Evolutionary conservation across 2,797 vertebrate species (phyloP).

Genomic region (Prunella strophiata): DNA sequence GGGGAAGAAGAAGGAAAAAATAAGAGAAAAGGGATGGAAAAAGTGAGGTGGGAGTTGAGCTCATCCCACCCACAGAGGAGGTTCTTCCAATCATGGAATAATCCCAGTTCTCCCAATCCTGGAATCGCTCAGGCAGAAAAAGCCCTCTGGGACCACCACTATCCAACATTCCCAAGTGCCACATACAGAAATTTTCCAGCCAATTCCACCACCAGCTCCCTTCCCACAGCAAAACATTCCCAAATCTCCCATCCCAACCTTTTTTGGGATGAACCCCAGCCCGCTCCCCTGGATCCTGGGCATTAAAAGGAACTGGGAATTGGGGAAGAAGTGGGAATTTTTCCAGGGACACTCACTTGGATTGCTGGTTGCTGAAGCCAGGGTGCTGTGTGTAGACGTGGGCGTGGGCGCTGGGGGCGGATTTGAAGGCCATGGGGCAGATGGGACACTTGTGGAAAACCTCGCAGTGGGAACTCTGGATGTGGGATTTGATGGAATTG

Average conservation of each 20-base stretch:
- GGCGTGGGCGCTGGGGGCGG: constrained; percentile 87
- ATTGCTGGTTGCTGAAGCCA: constrained; percentile 81
- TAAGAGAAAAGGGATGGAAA: neutral
- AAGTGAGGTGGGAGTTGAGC: neutral
- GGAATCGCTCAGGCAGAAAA: neutral
- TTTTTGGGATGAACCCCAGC: neutral
- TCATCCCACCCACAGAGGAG: neutral
- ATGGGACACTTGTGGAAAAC: constrained; percentile 97
- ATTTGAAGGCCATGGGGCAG: constrained; percentile 99
- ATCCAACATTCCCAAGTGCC: neutral
- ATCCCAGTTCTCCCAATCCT: neutral
- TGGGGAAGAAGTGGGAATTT: neutral
- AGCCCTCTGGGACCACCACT: neutral
- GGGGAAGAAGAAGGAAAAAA: neutral
- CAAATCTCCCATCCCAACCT: no score
- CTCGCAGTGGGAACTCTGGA: constrained; percentile 95
- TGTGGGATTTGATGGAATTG: constrained; percentile 95
- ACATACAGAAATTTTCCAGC: neutral
- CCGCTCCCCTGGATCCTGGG: neutral
- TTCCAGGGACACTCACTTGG: constrained; percentile 78
- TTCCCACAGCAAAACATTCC: neutral
- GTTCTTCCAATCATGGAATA: neutral
- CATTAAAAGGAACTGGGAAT: fast-evolving
- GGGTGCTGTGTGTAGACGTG: constrained; percentile 92
- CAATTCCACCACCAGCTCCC: neutral